These are phyloP conservation scores for Spongilla lacustris DNA, from an alignment of 37 sponge, comb jelly and placozoan species.

Conservation along the genomic window DNA sequence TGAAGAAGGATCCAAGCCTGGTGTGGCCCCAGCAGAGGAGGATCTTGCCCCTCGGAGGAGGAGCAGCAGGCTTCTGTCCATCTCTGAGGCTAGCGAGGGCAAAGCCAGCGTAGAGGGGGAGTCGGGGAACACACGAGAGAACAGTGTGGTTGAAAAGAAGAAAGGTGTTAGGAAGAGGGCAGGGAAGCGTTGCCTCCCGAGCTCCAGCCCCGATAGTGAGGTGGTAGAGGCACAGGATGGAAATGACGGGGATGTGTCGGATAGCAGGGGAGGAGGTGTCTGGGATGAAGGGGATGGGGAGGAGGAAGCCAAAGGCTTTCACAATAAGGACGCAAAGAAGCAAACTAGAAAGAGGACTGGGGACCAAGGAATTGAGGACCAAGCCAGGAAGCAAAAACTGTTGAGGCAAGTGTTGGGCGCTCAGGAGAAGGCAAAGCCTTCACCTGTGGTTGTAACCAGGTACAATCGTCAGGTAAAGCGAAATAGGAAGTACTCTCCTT, in stretches of 20 bases:
- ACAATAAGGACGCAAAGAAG: background rate
- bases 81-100: conserved; percentile 12
- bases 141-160: background rate
- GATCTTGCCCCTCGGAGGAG: conserved; percentile 23
- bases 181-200: background rate
- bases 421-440: background rate
- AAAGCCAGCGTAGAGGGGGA: background rate
- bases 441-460: conserved; percentile 16
- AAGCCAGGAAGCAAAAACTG: background rate
- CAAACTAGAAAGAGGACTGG: background rate
- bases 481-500: conserved; percentile 25
- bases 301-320: background rate
- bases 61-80: conserved; percentile 41
- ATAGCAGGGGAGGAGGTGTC: background rate
- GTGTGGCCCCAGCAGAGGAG: background rate
- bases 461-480: conserved; percentile 61
- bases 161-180: background rate
- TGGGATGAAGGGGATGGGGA: background rate
- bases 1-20: background rate
- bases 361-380: background rate
- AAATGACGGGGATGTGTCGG: background rate
- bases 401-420: background rate
- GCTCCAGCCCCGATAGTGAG: background rate
- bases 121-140: background rate
- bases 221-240: background rate